These are phyloP conservation scores for Aphelenchoides fujianensis DNA, from an alignment of 1,140 invertebrate species.

Conservation along the genomic window DNA sequence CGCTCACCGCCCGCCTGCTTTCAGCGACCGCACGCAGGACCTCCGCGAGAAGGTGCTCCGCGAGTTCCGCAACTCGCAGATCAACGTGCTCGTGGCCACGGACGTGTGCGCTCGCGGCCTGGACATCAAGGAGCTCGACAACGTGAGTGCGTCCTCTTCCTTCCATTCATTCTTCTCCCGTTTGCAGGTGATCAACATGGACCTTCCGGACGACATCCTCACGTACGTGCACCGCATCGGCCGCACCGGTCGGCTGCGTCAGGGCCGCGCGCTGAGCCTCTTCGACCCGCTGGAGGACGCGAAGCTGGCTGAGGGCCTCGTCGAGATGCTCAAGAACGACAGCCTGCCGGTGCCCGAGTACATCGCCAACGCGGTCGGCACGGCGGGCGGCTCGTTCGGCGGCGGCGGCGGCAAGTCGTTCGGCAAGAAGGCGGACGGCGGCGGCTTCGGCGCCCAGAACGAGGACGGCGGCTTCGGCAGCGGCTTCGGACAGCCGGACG, in stretches of 20 bases:
- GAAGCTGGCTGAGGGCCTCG: neutral
- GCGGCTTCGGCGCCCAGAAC: no score
- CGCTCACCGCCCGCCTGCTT: slow-evolving; percentile 20
- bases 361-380: neutral
- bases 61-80: slow-evolving; percentile 72
- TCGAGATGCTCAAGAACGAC: neutral
- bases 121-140: slow-evolving; percentile 78
- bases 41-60: slow-evolving; percentile 81
- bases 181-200: slow-evolving; percentile 81
- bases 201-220: slow-evolving; percentile 84
- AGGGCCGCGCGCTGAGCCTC: slow-evolving; percentile 65
- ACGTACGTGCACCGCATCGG: slow-evolving; percentile 89
- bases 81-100: slow-evolving; percentile 79
- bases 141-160: slow-evolving; percentile 73
- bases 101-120: slow-evolving; percentile 86
- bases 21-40: slow-evolving; percentile 75
- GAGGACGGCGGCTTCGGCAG: no score
- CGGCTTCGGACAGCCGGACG: no score
- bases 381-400: neutral
- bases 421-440: neutral
- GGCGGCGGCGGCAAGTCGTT: neutral
- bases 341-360: neutral
- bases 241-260: slow-evolving; percentile 72
- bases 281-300: neutral
- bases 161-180: slow-evolving; percentile 78